phyloP scores from a whole-genome alignment of 2,888 invertebrate species.

The Patella pellucida region DNA sequence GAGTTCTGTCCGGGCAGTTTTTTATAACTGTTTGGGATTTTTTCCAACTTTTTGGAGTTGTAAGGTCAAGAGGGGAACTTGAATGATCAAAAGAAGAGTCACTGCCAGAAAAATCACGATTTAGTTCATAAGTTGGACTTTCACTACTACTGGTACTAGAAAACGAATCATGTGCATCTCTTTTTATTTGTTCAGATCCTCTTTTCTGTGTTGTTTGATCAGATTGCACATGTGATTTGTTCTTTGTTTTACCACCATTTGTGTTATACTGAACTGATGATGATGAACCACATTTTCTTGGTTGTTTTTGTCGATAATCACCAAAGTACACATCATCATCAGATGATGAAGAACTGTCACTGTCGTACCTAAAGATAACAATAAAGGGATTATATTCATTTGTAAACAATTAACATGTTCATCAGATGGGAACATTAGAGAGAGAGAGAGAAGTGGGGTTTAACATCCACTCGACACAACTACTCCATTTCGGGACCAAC shows the following conservation, averaged over 20 bases:
- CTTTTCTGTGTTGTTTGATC: neutral
- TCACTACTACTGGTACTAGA: conserved; percentile 8
- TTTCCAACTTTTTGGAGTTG: conserved; percentile 5
- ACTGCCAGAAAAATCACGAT: neutral
- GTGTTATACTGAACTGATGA: neutral
- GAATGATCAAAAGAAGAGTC: neutral
- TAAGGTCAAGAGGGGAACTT: neutral
- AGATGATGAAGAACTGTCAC: neutral
- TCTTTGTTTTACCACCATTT: too few relatives aligned
- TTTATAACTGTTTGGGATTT: neutral
- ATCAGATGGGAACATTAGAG: too few relatives aligned
- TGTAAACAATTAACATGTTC: too few relatives aligned
- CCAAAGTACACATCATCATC: neutral
- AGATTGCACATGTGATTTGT: neutral
- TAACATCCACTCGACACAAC: too few relatives aligned
- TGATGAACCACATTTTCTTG: neutral
- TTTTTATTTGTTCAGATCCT: neutral
- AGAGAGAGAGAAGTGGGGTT: too few relatives aligned
- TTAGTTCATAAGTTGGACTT: conserved; percentile 6
- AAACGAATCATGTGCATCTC: neutral
- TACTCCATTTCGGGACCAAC: too few relatives aligned
- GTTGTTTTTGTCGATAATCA: neutral
- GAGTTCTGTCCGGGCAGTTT: too few relatives aligned
- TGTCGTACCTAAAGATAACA: neutral
- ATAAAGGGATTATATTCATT: too few relatives aligned